phyloP scores from a whole-genome alignment of 1,140 invertebrate genomes.

The Brachionus calyciflorus region DNA sequence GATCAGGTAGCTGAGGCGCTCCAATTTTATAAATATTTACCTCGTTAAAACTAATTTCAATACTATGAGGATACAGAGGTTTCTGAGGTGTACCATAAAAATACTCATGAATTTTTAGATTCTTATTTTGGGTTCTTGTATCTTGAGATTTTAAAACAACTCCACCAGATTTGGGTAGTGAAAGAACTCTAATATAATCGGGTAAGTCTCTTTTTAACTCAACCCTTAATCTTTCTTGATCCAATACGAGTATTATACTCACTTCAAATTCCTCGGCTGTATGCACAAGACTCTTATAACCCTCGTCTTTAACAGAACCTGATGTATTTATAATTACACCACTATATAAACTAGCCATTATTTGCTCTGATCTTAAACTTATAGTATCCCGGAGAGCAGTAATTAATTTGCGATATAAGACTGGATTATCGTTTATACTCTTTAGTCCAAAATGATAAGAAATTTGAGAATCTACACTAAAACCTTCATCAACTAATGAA shows the following conservation, averaged over 20 bases:
- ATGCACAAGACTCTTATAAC: constrained; percentile 66
- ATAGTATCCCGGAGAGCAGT: constrained; percentile 77
- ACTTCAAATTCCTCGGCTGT: constrained; percentile 89
- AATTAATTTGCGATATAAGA: constrained; percentile 81
- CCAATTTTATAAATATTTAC: constrained; percentile 39
- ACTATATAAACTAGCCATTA: constrained; percentile 76
- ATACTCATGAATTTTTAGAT: constrained; percentile 76
- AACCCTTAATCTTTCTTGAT: constrained; percentile 92
- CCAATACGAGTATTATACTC: constrained; percentile 88
- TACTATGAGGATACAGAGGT: constrained; percentile 80
- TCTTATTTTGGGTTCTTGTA: constrained; percentile 23
- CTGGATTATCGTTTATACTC: constrained; percentile 71
- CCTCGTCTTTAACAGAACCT: constrained; percentile 87
- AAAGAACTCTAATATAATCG: constrained; percentile 77
- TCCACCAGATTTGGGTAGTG: constrained; percentile 91
- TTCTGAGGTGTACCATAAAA: constrained; percentile 79
- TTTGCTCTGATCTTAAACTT: constrained; percentile 76
- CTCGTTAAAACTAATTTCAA: constrained; percentile 75
- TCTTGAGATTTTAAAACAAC: constrained; percentile 64
- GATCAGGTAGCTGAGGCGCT: constrained; percentile 84
- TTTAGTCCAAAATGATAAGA: constrained; percentile 92
- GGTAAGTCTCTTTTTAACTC: constrained; percentile 89
- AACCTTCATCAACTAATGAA: constrained; percentile 85
- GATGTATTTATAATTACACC: constrained; percentile 98
- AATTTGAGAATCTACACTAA: constrained; percentile 66